A percentile compares a stretch with the other conserved stretches of the same genome.
Evolutionary conservation across 1,140 invertebrate genomes (phyloP).

Genomic region (Calliphora vicina): DNA sequence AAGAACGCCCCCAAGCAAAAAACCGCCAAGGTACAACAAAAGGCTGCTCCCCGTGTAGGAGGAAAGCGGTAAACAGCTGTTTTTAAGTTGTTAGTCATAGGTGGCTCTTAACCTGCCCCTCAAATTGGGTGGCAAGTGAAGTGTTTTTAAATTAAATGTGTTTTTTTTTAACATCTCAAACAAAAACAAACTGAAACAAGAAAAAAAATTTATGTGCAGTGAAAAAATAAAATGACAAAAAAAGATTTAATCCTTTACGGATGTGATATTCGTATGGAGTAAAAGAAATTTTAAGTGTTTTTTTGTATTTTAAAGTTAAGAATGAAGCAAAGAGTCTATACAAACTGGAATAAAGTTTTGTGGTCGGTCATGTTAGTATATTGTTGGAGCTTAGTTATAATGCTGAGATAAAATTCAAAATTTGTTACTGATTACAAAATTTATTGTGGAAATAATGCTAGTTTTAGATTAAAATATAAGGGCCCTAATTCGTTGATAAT

Average conservation of each 20-base stretch:
- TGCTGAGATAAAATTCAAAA: no score
- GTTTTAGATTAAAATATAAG: no score
- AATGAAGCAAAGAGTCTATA: no score
- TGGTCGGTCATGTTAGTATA: no score
- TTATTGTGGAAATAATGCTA: no score
- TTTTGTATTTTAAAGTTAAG: neutral
- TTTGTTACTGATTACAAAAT: no score
- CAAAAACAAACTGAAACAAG: constrained; percentile 9
- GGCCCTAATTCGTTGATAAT: no score
- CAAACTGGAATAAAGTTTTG: no score
- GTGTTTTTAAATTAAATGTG: constrained; percentile 23
- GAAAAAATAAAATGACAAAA: neutral
- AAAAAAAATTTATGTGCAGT: neutral
- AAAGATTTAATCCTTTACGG: constrained; percentile 15
- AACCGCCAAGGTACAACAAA: constrained; percentile 82
- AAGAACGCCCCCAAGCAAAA: constrained; percentile 83
- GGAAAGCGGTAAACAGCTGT: constrained; percentile 85
- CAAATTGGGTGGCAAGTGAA: neutral
- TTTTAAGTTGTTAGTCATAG: neutral
- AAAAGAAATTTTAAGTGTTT: neutral
- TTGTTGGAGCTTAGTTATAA: no score
- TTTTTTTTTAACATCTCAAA: neutral
- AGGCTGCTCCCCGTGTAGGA: constrained; percentile 88
- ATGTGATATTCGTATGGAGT: neutral
- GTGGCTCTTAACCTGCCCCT: neutral